Conservation (phyloP, 2,113 vertebrate species). For the Tonatia bakeri region DNA sequence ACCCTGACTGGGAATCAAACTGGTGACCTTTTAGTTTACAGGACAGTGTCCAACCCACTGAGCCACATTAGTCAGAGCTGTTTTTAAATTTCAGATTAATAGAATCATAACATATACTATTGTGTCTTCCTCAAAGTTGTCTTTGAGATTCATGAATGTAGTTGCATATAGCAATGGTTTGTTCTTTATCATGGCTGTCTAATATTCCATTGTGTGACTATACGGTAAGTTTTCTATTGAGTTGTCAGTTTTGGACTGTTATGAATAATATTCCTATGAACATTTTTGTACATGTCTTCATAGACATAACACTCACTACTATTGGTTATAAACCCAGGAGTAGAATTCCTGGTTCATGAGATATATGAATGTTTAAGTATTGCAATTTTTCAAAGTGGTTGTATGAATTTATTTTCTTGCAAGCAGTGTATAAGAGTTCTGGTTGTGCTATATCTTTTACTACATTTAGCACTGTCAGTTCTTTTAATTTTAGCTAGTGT, state of each 20-base stretch:
- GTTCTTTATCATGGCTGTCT: slow-evolving; percentile 16
- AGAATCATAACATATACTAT: neutral
- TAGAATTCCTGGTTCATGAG: neutral
- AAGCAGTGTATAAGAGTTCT: neutral
- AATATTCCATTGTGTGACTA: neutral
- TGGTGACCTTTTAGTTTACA: too few relatives aligned
- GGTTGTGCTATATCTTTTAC: neutral
- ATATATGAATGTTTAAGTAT: neutral
- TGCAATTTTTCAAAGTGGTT: neutral
- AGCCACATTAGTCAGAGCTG: too few relatives aligned
- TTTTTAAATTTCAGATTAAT: neutral
- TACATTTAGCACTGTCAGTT: neutral
- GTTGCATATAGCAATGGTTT: neutral
- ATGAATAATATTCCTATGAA: neutral
- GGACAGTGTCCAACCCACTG: too few relatives aligned
- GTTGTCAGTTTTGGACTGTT: neutral
- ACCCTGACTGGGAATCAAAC: too few relatives aligned
- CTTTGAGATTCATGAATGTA: slow-evolving; percentile 4
- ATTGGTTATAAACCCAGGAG: neutral
- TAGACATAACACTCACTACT: neutral
- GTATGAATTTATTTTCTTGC: neutral
- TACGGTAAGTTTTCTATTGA: neutral
- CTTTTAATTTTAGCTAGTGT: slow-evolving; percentile 20
- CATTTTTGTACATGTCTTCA: neutral
- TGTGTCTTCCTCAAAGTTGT: neutral